A percentile compares a stretch with the other conserved stretches of the same genome.
Evolutionary conservation across 2,113 vertebrate species (phyloP).

Genomic region (Gobius niger): DNA sequence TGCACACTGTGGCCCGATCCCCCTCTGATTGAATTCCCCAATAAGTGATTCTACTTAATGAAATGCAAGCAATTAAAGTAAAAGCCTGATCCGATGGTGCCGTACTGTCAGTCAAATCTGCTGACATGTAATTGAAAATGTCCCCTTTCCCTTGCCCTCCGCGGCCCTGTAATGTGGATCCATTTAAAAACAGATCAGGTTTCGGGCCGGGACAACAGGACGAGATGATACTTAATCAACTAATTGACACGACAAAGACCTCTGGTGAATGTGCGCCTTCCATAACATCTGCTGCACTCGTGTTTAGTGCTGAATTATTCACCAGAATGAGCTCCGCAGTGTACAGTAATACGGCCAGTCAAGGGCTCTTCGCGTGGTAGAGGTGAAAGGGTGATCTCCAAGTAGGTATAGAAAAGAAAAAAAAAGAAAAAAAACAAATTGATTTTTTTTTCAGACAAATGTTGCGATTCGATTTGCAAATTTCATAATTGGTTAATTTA

Average conservation of each 20-base stretch:
- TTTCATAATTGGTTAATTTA: too few relatives aligned
- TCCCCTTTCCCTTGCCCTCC: constrained; percentile 72
- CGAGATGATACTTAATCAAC: constrained; percentile 88
- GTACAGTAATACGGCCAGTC: constrained; percentile 15
- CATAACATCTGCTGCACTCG: constrained; percentile 72
- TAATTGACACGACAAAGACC: constrained; percentile 92
- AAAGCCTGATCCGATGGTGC: constrained; percentile 88
- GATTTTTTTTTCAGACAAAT: too few relatives aligned
- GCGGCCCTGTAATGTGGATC: constrained; percentile 84
- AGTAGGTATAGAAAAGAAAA: too few relatives aligned
- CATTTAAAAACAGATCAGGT: constrained; percentile 84
- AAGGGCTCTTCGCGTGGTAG: constrained; percentile 12
- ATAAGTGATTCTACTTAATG: constrained; percentile 85
- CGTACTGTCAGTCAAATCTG: constrained; percentile 82
- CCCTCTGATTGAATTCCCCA: constrained; percentile 77
- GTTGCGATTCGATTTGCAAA: too few relatives aligned
- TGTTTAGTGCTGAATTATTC: constrained; percentile 73
- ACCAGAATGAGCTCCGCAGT: constrained; percentile 39
- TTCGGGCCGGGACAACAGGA: constrained; percentile 78
- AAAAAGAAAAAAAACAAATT: background rate
- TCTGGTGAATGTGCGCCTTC: constrained; percentile 71
- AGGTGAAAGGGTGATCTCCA: constrained; percentile 29
- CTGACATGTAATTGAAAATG: constrained; percentile 89
- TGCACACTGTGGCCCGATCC: constrained; percentile 54
- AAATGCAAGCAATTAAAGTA: constrained; percentile 95